Conservation (phyloP, 2,113 vertebrate genomes). For the Chloroceryle aenea region DNA sequence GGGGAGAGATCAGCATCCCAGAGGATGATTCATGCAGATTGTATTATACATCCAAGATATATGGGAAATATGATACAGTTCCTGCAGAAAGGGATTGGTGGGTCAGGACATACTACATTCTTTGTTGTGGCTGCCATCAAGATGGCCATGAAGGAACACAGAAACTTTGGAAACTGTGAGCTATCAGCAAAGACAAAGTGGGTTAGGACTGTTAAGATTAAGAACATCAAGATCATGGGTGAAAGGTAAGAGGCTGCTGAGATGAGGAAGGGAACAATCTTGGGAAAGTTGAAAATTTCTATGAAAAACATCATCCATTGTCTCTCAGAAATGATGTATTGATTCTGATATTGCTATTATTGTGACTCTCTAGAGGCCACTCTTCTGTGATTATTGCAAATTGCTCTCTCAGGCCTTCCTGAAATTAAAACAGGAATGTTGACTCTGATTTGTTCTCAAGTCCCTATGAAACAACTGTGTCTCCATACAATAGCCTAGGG, state of each 20-base stretch:
- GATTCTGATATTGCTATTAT: not conserved
- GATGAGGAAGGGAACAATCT: not conserved
- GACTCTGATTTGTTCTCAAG: not conserved
- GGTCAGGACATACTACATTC: not conserved
- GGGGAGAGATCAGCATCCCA: not conserved
- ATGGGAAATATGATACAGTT: not conserved
- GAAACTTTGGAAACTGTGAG: not conserved
- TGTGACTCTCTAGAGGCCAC: not conserved
- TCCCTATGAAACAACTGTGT: not conserved
- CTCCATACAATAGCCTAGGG: not conserved
- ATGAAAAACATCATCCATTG: fast-evolving
- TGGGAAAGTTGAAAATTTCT: not conserved
- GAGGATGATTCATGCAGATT: not conserved
- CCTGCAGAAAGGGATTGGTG: not conserved
- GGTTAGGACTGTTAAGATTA: not conserved
- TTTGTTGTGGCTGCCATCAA: not conserved
- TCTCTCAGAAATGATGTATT: not conserved
- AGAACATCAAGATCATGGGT: not conserved
- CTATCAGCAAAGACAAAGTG: not conserved
- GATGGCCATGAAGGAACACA: fast-evolving
- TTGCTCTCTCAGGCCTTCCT: not conserved
- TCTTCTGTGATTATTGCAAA: not conserved
- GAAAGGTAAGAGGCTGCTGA: not conserved
- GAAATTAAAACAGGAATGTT: not conserved
- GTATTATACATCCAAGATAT: not conserved